These are phyloP conservation scores for Sminthurinus signatus DNA, from an alignment of 1,140 invertebrate genomes.

Conservation along the genomic window DNA sequence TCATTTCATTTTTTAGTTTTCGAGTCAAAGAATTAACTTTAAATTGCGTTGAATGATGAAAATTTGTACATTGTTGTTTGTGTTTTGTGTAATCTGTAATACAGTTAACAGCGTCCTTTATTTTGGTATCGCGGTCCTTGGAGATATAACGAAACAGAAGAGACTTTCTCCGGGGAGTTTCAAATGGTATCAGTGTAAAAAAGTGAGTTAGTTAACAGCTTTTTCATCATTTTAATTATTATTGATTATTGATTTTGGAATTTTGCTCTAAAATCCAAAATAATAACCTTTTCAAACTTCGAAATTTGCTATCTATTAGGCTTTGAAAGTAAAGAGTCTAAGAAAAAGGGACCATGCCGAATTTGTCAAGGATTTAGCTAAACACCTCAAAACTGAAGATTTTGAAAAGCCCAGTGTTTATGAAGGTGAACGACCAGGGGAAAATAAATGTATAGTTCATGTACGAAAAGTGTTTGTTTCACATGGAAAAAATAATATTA, in stretches of 20 bases:
- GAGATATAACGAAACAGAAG: slow-evolving; percentile 18
- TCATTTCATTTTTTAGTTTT: too few species aligned
- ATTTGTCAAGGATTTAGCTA: background rate
- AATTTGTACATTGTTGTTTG: too few species aligned
- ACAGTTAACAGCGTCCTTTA: background rate
- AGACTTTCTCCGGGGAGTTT: background rate
- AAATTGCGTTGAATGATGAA: too few species aligned
- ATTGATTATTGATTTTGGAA: too few species aligned
- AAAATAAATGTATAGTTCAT: slow-evolving; percentile 10
- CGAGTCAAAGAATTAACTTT: too few species aligned
- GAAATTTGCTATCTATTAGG: too few species aligned
- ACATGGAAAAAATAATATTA: slow-evolving; percentile 27
- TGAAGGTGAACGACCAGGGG: slow-evolving; percentile 5
- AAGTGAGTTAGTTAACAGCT: background rate
- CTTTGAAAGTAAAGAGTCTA: background rate
- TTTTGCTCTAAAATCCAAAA: too few species aligned
- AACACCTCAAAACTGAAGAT: background rate
- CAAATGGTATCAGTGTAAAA: slow-evolving; percentile 10
- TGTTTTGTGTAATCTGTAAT: background rate
- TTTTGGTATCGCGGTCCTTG: slow-evolving; percentile 9
- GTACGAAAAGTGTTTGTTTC: slow-evolving; percentile 17
- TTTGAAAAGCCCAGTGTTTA: slow-evolving; percentile 31
- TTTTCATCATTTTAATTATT: too few species aligned
- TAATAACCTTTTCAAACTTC: too few species aligned
- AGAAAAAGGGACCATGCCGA: slow-evolving; percentile 2